Percentiles rank a stretch among this genome's conserved stretches.
Conservation (phyloP, 92 coral and sea anemone genomes). For the Porites cylindrica region DNA sequence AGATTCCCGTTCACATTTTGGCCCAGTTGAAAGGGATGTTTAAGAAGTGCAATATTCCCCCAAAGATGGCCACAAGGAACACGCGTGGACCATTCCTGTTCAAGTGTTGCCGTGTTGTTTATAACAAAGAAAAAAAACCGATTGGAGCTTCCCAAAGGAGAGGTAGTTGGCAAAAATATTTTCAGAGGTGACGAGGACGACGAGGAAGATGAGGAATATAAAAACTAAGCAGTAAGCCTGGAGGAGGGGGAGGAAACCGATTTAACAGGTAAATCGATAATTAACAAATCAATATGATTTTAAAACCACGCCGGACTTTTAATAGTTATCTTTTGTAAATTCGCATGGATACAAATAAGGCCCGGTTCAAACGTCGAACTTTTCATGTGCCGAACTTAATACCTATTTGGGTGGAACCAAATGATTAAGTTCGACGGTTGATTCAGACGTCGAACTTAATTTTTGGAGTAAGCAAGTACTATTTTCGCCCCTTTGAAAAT, state of each 20-base stretch:
- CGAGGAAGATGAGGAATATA: not conserved
- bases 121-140: conserved; percentile 1
- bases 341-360: too few relatives aligned
- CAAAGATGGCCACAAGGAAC: conserved; percentile 1
- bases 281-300: too few relatives aligned
- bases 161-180: not conserved
- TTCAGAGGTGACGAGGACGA: not conserved
- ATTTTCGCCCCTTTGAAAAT: too few relatives aligned
- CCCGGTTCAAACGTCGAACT: too few relatives aligned
- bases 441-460: too few relatives aligned
- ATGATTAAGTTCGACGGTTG: too few relatives aligned
- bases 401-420: too few relatives aligned
- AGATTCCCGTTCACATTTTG: not conserved
- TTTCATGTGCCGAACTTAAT: too few relatives aligned
- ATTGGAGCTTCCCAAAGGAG: not conserved
- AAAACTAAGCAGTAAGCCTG: not conserved
- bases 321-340: too few relatives aligned
- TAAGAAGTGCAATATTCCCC: not conserved
- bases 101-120: conserved; percentile 5
- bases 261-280: not conserved
- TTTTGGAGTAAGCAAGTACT: too few relatives aligned
- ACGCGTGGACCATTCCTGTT: conserved; percentile 2
- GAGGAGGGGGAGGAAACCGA: not conserved
- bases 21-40: not conserved
- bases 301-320: too few relatives aligned